Percentiles rank a stretch among this genome's conserved stretches.
phyloP scores from a whole-genome alignment of 1,140 invertebrate species.

The Heliothis subflexa region DNA sequence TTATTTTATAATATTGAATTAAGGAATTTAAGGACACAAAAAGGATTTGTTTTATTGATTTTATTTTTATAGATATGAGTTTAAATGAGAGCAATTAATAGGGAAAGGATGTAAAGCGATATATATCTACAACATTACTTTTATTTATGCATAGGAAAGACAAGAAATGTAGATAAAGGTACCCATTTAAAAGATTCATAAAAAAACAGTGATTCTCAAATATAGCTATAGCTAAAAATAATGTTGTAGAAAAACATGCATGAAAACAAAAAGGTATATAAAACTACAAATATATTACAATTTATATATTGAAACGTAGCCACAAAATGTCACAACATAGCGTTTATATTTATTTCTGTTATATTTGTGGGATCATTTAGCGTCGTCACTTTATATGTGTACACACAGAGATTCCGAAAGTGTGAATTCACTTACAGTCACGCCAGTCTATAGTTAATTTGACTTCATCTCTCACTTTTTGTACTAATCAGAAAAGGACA shows the following conservation, averaged over 20 bases:
- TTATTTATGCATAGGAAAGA: too few species aligned
- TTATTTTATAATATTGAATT: not conserved
- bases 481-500: not conserved
- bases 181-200: too few species aligned
- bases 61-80: slow-evolving; percentile 13
- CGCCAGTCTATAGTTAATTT: slow-evolving; percentile 12
- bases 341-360: not conserved
- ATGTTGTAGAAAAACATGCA: slow-evolving; percentile 32
- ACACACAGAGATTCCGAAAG: slow-evolving; percentile 5
- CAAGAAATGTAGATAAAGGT: too few species aligned
- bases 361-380: slow-evolving; percentile 7
- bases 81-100: slow-evolving; percentile 30
- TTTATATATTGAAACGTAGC: slow-evolving; percentile 14
- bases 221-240: too few species aligned
- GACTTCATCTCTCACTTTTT: not conserved
- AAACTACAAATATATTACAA: slow-evolving; percentile 8
- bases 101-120: slow-evolving; percentile 24
- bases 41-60: not conserved
- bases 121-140: not conserved
- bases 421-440: slow-evolving; percentile 11
- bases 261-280: slow-evolving; percentile 26
- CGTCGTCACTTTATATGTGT: slow-evolving; percentile 3
- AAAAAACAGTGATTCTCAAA: too few species aligned
- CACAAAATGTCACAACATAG: slow-evolving; percentile 23
- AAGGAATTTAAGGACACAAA: slow-evolving; percentile 11